phyloP scores from a whole-genome alignment of 2,113 vertebrate genomes.

The Rhabdornis inornatus region DNA sequence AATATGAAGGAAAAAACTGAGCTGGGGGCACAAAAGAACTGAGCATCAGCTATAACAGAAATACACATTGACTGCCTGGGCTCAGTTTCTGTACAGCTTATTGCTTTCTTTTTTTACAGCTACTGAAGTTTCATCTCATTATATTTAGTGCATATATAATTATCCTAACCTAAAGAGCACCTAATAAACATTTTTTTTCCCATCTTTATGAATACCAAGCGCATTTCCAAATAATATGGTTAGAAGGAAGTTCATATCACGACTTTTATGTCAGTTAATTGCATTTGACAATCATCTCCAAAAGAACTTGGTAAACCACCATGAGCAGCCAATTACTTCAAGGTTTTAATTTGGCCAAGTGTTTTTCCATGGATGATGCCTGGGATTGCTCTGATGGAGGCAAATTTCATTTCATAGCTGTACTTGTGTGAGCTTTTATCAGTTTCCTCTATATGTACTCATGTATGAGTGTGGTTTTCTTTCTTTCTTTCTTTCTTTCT shows the following conservation, averaged over 20 bases:
- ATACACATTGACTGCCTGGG: background rate
- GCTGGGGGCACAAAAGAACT: background rate
- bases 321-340: background rate
- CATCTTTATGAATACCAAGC: background rate
- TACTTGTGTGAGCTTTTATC: background rate
- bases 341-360: background rate
- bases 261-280: background rate
- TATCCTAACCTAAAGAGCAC: background rate
- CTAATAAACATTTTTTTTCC: background rate
- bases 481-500: too few species aligned
- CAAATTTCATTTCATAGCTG: background rate
- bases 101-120: constrained; percentile 3
- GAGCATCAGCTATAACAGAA: background rate
- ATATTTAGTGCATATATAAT: constrained; percentile 24
- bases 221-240: background rate
- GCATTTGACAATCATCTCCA: background rate
- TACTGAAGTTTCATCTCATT: constrained; percentile 2
- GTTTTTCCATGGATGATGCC: background rate
- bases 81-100: background rate
- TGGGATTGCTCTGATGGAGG: background rate
- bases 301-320: background rate
- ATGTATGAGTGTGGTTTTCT: background rate
- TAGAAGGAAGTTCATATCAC: background rate
- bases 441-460: background rate
- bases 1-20: background rate